Percentiles rank a stretch among this genome's conserved stretches.
phyloP scores from a whole-genome alignment of 30 jellyfish, hydroid and myxozoan species.

The Aurelia sp. region DNA sequence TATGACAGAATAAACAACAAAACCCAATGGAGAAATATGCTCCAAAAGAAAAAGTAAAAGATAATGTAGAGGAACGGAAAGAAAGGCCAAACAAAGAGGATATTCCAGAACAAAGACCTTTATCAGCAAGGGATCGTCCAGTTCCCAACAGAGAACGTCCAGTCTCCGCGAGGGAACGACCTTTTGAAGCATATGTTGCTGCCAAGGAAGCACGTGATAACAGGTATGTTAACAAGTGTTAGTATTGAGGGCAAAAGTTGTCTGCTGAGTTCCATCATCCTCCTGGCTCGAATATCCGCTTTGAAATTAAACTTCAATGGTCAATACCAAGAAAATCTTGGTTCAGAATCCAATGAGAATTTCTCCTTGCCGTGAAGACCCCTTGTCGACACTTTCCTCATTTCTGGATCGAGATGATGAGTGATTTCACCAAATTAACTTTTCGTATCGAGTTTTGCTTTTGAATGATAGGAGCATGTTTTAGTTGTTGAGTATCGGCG shows the following conservation, averaged over 20 bases:
- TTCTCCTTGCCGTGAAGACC: no score
- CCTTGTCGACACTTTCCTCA: no score
- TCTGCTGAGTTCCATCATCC: no score
- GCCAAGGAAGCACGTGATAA: slow-evolving; percentile 71
- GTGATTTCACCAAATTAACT: no score
- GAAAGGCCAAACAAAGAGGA: slow-evolving; percentile 19
- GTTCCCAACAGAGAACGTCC: slow-evolving; percentile 5
- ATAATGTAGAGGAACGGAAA: slow-evolving; percentile 24
- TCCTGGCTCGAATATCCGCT: no score
- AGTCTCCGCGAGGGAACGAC: slow-evolving; percentile 52
- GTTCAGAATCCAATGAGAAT: no score
- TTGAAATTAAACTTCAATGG: no score
- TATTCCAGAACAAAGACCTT: slow-evolving; percentile 68
- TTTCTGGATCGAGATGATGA: no score
- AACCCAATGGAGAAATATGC: slow-evolving; percentile 74
- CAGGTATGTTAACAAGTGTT: slow-evolving; percentile 9
- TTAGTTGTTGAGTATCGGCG: no score
- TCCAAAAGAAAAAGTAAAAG: slow-evolving; percentile 55
- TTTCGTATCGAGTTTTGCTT: no score
- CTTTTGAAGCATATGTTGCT: slow-evolving; percentile 74
- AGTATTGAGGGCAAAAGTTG: neutral
- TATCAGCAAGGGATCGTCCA: slow-evolving; percentile 14
- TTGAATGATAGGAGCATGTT: no score
- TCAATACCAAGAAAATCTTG: no score
- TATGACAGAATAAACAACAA: slow-evolving; percentile 46